A percentile compares a stretch with the other conserved stretches of the same genome.
These are phyloP conservation scores for Brachystomella parvula DNA, from an alignment of 1,140 invertebrate genomes.

Conservation along the genomic window DNA sequence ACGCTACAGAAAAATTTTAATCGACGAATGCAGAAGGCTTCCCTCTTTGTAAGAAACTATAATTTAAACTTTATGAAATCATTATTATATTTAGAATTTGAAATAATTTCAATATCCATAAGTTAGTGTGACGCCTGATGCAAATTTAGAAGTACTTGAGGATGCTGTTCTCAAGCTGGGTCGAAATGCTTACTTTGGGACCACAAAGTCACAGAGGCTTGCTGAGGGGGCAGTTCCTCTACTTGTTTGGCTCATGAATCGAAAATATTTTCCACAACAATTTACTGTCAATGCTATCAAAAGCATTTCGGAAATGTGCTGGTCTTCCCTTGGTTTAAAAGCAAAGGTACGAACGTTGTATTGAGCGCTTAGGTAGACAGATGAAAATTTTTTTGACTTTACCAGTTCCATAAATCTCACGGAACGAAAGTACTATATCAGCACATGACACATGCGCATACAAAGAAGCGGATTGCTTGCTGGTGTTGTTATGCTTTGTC, in stretches of 20 bases:
- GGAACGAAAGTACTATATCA: slow-evolving; percentile 19
- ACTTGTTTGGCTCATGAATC: slow-evolving; percentile 29
- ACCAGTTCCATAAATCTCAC: slow-evolving; percentile 1
- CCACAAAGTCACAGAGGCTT: slow-evolving; percentile 22
- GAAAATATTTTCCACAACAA: slow-evolving; percentile 1
- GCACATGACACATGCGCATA: slow-evolving; percentile 3
- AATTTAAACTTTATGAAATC: neutral
- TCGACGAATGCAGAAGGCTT: slow-evolving; percentile 24
- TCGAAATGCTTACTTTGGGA: slow-evolving; percentile 27
- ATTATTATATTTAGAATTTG: neutral
- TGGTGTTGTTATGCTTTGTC: slow-evolving; percentile 21
- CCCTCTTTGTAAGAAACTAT: slow-evolving; percentile 6
- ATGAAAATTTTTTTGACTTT: neutral
- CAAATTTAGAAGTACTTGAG: neutral
- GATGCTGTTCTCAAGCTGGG: slow-evolving; percentile 8
- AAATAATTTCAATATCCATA: neutral
- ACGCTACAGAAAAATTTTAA: slow-evolving; percentile 12
- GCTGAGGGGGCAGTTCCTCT: slow-evolving; percentile 17
- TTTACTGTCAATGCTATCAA: slow-evolving; percentile 22
- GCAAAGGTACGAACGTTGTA: slow-evolving; percentile 6
- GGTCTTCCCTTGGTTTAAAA: slow-evolving; percentile 19
- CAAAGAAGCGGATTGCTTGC: slow-evolving; percentile 10
- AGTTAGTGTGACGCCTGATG: neutral
- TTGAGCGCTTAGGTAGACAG: neutral
- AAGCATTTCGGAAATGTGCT: slow-evolving; percentile 27